Evolutionary conservation across 2,888 invertebrate genomes (phyloP).

Genomic region (Epiblema foenella): DNA sequence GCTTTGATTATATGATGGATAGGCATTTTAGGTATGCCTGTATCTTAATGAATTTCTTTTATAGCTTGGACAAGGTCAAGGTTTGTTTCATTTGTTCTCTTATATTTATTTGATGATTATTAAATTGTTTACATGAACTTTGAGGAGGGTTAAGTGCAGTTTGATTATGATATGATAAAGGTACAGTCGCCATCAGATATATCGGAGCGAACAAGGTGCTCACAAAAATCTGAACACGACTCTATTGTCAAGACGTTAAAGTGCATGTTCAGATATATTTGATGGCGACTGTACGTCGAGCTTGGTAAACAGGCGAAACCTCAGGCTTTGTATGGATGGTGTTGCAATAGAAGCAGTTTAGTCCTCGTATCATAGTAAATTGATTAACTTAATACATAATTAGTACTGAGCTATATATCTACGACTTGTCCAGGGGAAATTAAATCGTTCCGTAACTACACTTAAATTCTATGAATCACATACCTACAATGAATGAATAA

Average conservation of each 20-base stretch:
- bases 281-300: constrained; percentile 14
- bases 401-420: neutral
- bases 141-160: constrained; percentile 35
- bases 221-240: too few relatives aligned
- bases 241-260: too few relatives aligned
- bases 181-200: too few relatives aligned
- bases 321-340: constrained; percentile 20
- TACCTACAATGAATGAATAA: too few relatives aligned
- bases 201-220: too few relatives aligned
- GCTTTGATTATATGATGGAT: constrained; percentile 78
- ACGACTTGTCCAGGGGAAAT: neutral
- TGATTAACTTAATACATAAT: neutral
- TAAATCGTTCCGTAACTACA: neutral
- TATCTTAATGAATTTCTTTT: constrained; percentile 70
- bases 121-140: constrained; percentile 42
- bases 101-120: constrained; percentile 37
- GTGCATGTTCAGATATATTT: too few relatives aligned
- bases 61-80: constrained; percentile 61
- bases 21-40: constrained; percentile 68
- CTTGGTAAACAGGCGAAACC: neutral
- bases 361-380: neutral
- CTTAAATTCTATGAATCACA: too few relatives aligned
- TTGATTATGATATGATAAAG: constrained; percentile 39
- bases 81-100: constrained; percentile 28
- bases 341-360: constrained; percentile 24